Base-by-base conservation (phyloP, 2,797 vertebrate genomes). In the Florisuga fusca region DNA sequence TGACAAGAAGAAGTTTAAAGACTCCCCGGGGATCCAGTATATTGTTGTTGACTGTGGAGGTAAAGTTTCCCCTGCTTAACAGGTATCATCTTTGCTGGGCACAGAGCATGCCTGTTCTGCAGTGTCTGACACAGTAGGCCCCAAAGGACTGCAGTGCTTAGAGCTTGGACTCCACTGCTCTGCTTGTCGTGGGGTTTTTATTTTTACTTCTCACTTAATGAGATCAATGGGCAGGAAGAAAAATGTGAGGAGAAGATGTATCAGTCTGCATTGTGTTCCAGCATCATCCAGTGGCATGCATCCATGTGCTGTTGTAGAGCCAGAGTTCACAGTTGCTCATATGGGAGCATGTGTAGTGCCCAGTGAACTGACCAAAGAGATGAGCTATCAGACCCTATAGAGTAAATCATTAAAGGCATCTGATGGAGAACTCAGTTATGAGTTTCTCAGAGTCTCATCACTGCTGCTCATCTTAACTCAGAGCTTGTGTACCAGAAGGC, bases 1-100 rank as follows among this genome's bases (percentile, higher is more conserved):
- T n/a, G 43, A 91, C 51, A 69, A 72, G 67, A 63, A 79, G 68
- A 95, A 53, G 77, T 93, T 96, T 78, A 79, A 96, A 74, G 61
- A 95, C 38, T 69, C 41, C 4, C 79, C 93, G 43, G 96, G 96
- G 48, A 91, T 87, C n/a, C 94, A 96, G 68, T 97, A 96, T 50
- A 23, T 97, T 33, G 95, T 96, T 2, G 72, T 95, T 57, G 96
- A 96, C 59, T 97, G 95, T 84, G 96, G 96, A 96, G 94, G 96
- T 97, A 95, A 84, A 69, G 7, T 62, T 83, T 61, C 53, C 27
- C 25, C 43, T 33, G 20, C 64, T 79, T 54, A 83, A n/a, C 14
- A 87, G 27, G 41, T 68, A 53, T 27, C 22, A 12, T 50, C 51
- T 90, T 72, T 79, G 51, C 72, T 73, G 33, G 16, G 9, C 0